Evolutionary conservation across 2,113 vertebrate genomes (phyloP), one percentile per base, ranked within the genome.

Genomic region (Balaeniceps rex): DNA sequence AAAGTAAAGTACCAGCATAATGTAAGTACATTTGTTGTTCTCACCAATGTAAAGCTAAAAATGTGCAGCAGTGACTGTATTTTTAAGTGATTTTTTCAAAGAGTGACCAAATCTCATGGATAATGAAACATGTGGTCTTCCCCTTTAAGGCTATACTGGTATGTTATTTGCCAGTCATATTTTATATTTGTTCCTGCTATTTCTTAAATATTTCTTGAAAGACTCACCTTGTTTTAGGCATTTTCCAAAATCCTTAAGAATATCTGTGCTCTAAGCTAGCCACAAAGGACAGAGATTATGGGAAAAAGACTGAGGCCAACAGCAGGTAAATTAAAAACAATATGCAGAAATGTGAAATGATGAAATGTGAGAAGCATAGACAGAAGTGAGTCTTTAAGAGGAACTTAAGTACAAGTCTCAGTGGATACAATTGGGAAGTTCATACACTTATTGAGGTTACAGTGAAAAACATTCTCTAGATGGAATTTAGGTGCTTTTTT

Each of bases 1-100:
- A 96, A 94, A 68, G 95, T 85, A 70, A 98, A 97, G 81, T 86
- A 95, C 44, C 95, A 68, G 9, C 90, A 77, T 51, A 82, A 97
- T 87, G 99, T 99, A 82, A 61, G 80, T 64, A 64, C 29, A 54
- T 80, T 87, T 84, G 34, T 60, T 60, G 14, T 66, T 79, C 26
- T 76, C 40, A 51, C 18, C 34, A 31, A 57, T 42, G 12, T 29
- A 74, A 70, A 65, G 47, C 26, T 80, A 49, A 83, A 80, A 78
- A 44, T 71, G 16, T 26, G 12, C 24, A 90, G 38, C 33, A 88
- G 24, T 75, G 25, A 18, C 13, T 87, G 10, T 57, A 64, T 64
- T 87, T 83, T 89, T 12, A 84, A 79, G 13, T 69, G 4, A 33
- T 72, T 90, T 76, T 40, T 89, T 91, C 34, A 65, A 71, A 80